phyloP scores from a whole-genome alignment of 2,113 vertebrate species.

The Pantherophis guttatus region DNA sequence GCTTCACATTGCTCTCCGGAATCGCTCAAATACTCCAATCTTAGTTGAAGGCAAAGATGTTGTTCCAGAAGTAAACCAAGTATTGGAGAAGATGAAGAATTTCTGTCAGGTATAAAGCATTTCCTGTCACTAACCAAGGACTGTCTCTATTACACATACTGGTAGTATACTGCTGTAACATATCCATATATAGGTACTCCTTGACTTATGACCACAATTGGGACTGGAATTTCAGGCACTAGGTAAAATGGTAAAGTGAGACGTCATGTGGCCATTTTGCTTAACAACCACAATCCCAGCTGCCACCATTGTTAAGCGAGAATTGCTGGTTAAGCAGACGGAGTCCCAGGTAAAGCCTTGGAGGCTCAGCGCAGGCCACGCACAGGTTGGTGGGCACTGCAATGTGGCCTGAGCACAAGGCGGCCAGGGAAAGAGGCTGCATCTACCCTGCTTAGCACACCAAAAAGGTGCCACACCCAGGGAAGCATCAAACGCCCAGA shows the following conservation, averaged over 20 bases:
- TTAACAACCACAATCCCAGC: not conserved
- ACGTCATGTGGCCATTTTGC: not conserved
- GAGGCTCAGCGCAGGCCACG: not conserved
- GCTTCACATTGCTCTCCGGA: constrained; percentile 91
- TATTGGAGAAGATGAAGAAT: constrained; percentile 93
- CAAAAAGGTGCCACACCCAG: not conserved
- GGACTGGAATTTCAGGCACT: not conserved
- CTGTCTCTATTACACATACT: not conserved
- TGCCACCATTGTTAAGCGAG: too few relatives aligned
- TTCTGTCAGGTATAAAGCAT: constrained; percentile 84
- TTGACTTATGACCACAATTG: not conserved
- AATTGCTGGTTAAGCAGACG: not conserved
- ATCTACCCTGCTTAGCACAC: not conserved
- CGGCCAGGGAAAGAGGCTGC: not conserved
- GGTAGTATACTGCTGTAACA: not conserved
- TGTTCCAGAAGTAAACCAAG: constrained; percentile 91
- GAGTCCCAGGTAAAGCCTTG: not conserved
- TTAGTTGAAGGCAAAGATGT: constrained; percentile 88
- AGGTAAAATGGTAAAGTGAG: not conserved
- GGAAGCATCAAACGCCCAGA: not conserved
- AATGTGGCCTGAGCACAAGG: not conserved
- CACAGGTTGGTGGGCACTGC: not conserved
- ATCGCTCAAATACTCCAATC: constrained; percentile 87
- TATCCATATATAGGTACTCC: not conserved
- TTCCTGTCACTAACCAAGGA: not conserved